Conservation (phyloP, 2,888 invertebrate species). For the Ophion ventricosus region DNA sequence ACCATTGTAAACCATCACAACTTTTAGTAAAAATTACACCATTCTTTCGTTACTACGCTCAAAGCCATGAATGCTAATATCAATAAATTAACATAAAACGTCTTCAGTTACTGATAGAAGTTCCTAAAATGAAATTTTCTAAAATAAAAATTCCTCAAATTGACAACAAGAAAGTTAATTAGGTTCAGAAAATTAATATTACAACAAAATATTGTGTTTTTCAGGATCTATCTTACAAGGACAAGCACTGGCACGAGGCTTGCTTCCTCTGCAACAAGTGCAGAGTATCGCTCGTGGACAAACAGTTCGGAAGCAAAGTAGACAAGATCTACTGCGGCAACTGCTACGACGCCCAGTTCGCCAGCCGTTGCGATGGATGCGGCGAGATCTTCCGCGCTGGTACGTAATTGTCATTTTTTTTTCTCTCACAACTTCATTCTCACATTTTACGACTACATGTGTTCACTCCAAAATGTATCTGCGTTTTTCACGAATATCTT, state of each 20-base stretch:
- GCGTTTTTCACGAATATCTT: neutral
- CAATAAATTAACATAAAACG: too few relatives aligned
- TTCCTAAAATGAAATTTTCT: too few relatives aligned
- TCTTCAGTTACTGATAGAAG: too few relatives aligned
- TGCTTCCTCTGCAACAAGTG: constrained; percentile 99
- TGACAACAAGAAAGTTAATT: neutral
- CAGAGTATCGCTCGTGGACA: constrained; percentile 98
- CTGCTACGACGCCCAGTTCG: constrained; percentile 99
- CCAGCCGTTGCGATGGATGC: constrained; percentile 99
- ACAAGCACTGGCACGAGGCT: constrained; percentile 99
- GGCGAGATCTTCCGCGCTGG: constrained; percentile 99
- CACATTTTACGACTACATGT: neutral
- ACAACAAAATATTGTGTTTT: neutral
- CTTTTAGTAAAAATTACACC: too few relatives aligned
- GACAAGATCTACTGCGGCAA: constrained; percentile 99
- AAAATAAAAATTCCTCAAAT: neutral
- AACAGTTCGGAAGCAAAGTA: constrained; percentile 99
- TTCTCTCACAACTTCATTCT: neutral
- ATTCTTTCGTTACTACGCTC: too few relatives aligned
- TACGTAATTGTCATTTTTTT: constrained; percentile 84
- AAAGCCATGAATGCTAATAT: too few relatives aligned
- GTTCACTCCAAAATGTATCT: neutral
- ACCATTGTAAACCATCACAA: too few relatives aligned
- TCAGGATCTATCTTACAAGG: constrained; percentile 99
- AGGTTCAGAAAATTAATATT: neutral